These are phyloP conservation scores for Enteromius trimaculatus DNA, from an alignment of 2,797 vertebrate species.

Conservation along the genomic window DNA sequence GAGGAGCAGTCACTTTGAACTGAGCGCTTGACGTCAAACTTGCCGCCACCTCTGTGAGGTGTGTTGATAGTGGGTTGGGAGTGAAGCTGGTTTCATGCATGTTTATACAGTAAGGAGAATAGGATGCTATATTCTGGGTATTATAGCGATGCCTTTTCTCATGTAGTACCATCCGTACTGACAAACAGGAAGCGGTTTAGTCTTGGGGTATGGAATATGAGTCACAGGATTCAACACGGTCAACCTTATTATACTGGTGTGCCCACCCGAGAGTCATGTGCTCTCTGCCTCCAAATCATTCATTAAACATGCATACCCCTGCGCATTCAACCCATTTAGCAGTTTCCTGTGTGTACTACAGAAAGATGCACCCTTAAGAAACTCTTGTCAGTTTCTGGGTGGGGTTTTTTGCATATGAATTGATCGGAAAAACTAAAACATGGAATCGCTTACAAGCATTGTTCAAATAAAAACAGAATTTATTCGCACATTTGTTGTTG, in stretches of 20 bases:
- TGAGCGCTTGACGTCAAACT: slow-evolving; percentile 57
- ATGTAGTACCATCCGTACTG: slow-evolving; percentile 18
- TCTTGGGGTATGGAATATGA: slow-evolving; percentile 50
- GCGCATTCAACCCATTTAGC: slow-evolving; percentile 19
- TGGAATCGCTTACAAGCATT: neutral
- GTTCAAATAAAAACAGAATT: neutral
- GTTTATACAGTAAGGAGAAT: slow-evolving; percentile 32
- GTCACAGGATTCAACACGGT: slow-evolving; percentile 54
- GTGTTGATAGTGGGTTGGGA: slow-evolving; percentile 27
- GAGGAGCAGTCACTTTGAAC: slow-evolving; percentile 41
- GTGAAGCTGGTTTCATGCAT: slow-evolving; percentile 4
- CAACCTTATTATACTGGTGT: slow-evolving; percentile 41
- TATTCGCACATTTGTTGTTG: neutral
- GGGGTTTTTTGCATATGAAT: neutral
- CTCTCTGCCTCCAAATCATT: slow-evolving; percentile 13
- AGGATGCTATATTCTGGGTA: slow-evolving; percentile 7
- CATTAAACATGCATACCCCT: slow-evolving; percentile 38
- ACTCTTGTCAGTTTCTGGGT: neutral
- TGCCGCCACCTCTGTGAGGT: slow-evolving; percentile 35
- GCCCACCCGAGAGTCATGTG: slow-evolving; percentile 32
- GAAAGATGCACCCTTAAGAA: slow-evolving; percentile 14
- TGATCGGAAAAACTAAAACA: neutral
- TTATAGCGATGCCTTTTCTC: neutral
- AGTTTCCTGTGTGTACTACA: slow-evolving; percentile 28
- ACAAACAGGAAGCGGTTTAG: slow-evolving; percentile 49